Conservation (phyloP, 2,797 vertebrate species). For the Microtus obscurus region DNA sequence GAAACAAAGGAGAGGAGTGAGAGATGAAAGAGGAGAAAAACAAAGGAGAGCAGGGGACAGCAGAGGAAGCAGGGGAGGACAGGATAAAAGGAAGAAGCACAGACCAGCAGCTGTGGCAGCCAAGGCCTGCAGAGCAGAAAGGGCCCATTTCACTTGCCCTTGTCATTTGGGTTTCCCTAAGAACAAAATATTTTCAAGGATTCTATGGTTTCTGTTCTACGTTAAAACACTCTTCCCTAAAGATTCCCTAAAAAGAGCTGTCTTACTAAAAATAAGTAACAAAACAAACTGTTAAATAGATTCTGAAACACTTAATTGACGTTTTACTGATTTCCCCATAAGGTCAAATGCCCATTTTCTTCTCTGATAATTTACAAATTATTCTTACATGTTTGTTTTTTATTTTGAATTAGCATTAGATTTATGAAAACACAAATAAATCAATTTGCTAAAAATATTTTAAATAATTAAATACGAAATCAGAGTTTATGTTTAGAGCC, state of each 20-base stretch:
- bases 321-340: constrained; percentile 9
- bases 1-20: neutral
- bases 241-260: constrained; percentile 12
- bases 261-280: constrained; percentile 14
- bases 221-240: neutral
- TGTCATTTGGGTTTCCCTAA: neutral
- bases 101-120: neutral
- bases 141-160: neutral
- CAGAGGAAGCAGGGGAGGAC: neutral
- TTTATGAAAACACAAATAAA: neutral
- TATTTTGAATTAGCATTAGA: neutral
- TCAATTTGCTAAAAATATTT: constrained; percentile 2
- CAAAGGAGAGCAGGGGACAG: neutral
- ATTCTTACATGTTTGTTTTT: neutral
- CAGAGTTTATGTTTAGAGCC: neutral
- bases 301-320: constrained; percentile 5
- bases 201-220: neutral
- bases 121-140: neutral
- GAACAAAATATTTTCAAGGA: constrained; percentile 1
- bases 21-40: neutral
- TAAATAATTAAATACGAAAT: constrained; percentile 47
- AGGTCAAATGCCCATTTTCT: constrained; percentile 28
- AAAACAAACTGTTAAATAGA: neutral
- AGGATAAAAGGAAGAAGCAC: neutral
- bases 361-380: constrained; percentile 9